Evolutionary conservation across 1,140 invertebrate genomes (phyloP).

Genomic region (Pachypsylla venusta): DNA sequence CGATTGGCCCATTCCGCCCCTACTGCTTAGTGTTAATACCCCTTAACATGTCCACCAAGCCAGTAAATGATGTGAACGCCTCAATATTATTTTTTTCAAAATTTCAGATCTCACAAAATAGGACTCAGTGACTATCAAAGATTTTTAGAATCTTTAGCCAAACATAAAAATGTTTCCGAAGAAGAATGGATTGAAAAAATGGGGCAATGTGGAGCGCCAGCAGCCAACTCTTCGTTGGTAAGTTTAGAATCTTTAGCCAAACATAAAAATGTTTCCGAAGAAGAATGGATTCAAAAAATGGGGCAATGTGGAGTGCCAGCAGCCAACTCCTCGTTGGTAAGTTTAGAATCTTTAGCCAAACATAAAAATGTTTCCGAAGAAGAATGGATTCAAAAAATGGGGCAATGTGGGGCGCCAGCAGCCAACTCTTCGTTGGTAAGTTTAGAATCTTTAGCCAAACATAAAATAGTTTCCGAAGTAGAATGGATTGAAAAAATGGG

Average conservation of each 20-base stretch:
- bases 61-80: not conserved
- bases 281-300: constrained; percentile 62
- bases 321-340: constrained; percentile 33
- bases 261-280: constrained; percentile 55
- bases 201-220: constrained; percentile 57
- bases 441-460: no score
- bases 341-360: no score
- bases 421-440: no score
- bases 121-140: constrained; percentile 49
- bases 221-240: constrained; percentile 35
- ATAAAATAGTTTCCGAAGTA: not conserved
- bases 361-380: no score
- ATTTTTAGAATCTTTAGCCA: constrained; percentile 64
- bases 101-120: constrained; percentile 5
- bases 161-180: constrained; percentile 58
- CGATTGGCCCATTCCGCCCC: no score
- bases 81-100: not conserved
- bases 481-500: no score
- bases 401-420: no score
- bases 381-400: no score
- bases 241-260: constrained; percentile 61
- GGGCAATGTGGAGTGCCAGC: constrained; percentile 59
- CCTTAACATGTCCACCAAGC: not conserved
- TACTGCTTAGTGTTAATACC: not conserved
- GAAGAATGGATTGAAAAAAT: constrained; percentile 61